Base-by-base conservation (phyloP, 2,888 invertebrate species). In the Minunthozetes semirufus region DNA sequence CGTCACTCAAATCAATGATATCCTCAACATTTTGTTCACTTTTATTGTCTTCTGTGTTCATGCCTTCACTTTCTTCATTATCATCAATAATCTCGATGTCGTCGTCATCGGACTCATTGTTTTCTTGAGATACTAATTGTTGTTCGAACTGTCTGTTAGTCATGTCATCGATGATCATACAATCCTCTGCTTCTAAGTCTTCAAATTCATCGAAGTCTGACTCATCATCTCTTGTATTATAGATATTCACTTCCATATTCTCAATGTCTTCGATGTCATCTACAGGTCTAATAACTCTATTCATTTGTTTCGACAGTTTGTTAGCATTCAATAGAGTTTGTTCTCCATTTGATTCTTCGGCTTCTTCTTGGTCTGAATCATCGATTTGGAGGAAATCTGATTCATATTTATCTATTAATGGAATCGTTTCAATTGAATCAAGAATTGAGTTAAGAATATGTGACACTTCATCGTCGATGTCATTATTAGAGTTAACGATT, bases 261-360 rank as follows among this genome's bases (percentile, higher is more conserved):
- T 61, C 61, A n/a, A 61, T 27, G 15, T 27, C 61, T 61, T 61
- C 61, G 27, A 61, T 27, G 5, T 61, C 61, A 61, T 61, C 61
- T 1, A 61, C 61, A 61, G 61, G 25, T 61, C 25, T 50, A 19
- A 50, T 9, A n/a, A 9, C n/a, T n/a, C 50, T 56, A n/a, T 1
- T 42, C 42, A 42, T n/a, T n/a, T n/a, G n/a, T n/a, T n/a, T 42
- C 13, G 13, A 13, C 5, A 13, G 13, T 42, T 1, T 8, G 11
- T 42, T 42, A 33, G 4, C 53, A 25, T 2, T 50, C n/a, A n/a
- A n/a, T n/a, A n/a, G 50, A 50, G 6, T 50, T 50, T 50, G 4
- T 50, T 8, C 25, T 22, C 56, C 56, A 22, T 56, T 13, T 4
- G 11, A 25, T 6, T 8, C 22, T 56, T 50, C 56, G 6, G 9